Evolutionary conservation across 35 echinoderm and acorn worm species (phyloP), one percentile per base, ranked within the genome.

Genomic region (Diadema setosum): DNA sequence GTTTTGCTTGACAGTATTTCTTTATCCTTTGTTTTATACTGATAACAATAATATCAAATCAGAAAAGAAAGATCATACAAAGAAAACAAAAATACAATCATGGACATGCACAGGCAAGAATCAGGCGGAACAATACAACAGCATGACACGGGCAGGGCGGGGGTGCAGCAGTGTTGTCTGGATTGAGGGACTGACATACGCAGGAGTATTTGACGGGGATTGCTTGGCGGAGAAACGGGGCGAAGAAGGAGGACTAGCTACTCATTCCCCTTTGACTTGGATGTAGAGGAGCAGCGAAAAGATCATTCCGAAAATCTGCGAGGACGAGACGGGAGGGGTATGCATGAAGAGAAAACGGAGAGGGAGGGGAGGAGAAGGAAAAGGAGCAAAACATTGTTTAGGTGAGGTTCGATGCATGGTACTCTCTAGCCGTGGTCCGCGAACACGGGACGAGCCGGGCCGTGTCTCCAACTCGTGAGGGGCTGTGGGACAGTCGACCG

Each of bases 291-390:
- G 33, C 36, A 78, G 33, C 35, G 73, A 78, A 42, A 78, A 78
- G 34, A 78, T 41, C 73, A 78, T 78, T 78, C 73, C 73, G 44
- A 78, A 78, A 20, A 78, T 78, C 73, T 78, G 73, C 40, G n/a
- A n/a, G n/a, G n/a, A n/a, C n/a, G n/a, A n/a, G n/a, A n/a, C n/a
- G n/a, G n/a, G 48, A 44, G 39, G 73, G 73, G 73, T 78, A 36
- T 41, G 20, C 14, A 43, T 41, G 2, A 78, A 17, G n/a, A 42
- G 17, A 20, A 36, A 41, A 41, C 43, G 63, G 18, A 67, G 35
- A 33, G 20, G 35, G 40, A 41, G 29, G 73, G 2, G 5, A 44
- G 40, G 63, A n/a, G 18, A 8, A 67, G 37, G 0, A 63, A 63
- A 63, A 20, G 21, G 29, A 59, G 37, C 63, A 67, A 27, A 67